Percentiles rank a stretch among this genome's conserved stretches.
These are phyloP conservation scores for Aviceda subcristata DNA, from an alignment of 2,113 vertebrate species.

Conservation along the genomic window DNA sequence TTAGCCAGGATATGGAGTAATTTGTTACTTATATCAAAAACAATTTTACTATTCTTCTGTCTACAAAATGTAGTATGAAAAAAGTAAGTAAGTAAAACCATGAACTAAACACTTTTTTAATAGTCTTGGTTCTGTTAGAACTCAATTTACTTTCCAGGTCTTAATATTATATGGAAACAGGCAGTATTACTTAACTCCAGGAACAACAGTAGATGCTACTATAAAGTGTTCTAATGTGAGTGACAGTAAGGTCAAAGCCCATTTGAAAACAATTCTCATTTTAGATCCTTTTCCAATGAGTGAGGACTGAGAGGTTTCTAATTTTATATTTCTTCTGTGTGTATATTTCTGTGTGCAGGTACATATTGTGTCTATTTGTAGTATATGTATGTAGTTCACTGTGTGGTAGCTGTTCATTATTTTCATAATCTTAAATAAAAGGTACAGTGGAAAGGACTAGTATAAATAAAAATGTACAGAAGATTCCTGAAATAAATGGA, in stretches of 20 bases:
- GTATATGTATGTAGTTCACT: not conserved
- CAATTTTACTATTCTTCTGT: not conserved
- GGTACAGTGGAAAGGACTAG: not conserved
- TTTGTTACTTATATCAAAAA: not conserved
- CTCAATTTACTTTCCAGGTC: not conserved
- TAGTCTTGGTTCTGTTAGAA: not conserved
- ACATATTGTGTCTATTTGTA: not conserved
- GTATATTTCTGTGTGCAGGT: not conserved
- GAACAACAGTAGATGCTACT: not conserved
- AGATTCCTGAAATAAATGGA: not conserved
- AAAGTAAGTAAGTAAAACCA: not conserved
- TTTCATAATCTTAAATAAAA: not conserved
- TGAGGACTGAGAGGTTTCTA: not conserved
- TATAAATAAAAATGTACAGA: not conserved
- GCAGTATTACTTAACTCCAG: not conserved
- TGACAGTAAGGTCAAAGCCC: not conserved
- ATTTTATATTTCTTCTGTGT: not conserved
- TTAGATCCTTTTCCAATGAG: not conserved
- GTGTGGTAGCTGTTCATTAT: not conserved
- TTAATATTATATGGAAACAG: not conserved
- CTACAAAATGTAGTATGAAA: not conserved
- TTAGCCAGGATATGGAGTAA: not conserved
- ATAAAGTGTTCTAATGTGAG: not conserved
- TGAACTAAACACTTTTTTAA: not conserved
- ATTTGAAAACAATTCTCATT: not conserved